A percentile compares a stretch with the other conserved stretches of the same genome.
These are phyloP conservation scores for Drosophila albomicans DNA, from an alignment of 1,140 invertebrate species.

Conservation along the genomic window DNA sequence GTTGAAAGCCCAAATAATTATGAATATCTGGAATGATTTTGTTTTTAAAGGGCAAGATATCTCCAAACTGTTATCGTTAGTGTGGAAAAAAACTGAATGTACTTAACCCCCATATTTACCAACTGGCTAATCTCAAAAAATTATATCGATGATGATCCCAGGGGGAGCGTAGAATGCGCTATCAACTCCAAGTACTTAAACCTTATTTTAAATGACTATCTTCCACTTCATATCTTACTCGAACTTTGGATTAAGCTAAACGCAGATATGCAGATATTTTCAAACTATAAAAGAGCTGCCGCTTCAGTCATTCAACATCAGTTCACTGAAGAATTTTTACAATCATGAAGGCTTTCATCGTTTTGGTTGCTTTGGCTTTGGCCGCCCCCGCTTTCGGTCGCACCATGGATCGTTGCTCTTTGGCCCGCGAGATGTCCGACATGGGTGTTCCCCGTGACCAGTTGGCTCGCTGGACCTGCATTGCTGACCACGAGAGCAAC, in stretches of 20 bases:
- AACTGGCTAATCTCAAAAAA: too few species aligned
- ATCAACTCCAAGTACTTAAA: too few species aligned
- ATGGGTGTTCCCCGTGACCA: constrained; percentile 59
- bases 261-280: constrained; percentile 11
- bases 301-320: constrained; percentile 35
- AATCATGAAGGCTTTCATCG: constrained; percentile 58
- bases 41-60: too few species aligned
- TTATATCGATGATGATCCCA: too few species aligned
- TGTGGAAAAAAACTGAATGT: too few species aligned
- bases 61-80: too few species aligned
- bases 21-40: too few species aligned
- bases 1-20: background rate
- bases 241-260: too few species aligned
- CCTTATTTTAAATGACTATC: too few species aligned
- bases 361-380: constrained; percentile 52
- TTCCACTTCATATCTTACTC: too few species aligned
- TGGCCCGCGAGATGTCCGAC: constrained; percentile 70
- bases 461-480: constrained; percentile 54
- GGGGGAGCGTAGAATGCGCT: too few species aligned
- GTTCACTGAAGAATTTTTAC: constrained; percentile 30
- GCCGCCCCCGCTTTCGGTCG: constrained; percentile 44
- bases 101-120: too few species aligned
- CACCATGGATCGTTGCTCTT: constrained; percentile 73
- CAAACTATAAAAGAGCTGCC: constrained; percentile 44
- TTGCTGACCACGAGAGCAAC: constrained; percentile 63